phyloP scores from a whole-genome alignment of 2,888 invertebrate species.

The Tetranychus piercei region DNA sequence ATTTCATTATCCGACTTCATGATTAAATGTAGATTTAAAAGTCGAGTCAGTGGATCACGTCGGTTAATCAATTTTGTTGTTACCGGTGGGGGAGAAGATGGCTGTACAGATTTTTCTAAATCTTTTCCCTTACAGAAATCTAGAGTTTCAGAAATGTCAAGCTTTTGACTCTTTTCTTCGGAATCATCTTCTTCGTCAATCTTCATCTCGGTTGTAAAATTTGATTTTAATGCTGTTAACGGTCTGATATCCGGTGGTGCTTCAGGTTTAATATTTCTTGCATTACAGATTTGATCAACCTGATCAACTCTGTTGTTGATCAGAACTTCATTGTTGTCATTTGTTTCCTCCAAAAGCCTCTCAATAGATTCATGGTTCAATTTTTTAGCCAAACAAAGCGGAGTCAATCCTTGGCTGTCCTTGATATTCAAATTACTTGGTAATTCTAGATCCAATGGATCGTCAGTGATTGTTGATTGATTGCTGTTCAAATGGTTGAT shows the following conservation, averaged over 20 bases:
- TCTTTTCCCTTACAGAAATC: too few relatives aligned
- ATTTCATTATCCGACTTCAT: not conserved
- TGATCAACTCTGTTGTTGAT: not conserved
- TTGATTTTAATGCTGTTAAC: not conserved
- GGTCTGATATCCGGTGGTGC: not conserved
- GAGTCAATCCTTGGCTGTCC: not conserved
- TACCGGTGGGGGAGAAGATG: not conserved
- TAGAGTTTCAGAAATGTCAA: too few relatives aligned
- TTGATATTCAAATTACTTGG: not conserved
- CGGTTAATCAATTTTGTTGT: not conserved
- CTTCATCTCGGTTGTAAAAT: not conserved
- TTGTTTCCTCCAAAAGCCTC: not conserved
- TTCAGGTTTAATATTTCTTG: not conserved
- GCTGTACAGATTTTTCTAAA: not conserved
- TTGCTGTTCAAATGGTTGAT: not conserved
- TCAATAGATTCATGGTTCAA: not conserved
- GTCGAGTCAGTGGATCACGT: not conserved
- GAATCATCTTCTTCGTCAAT: not conserved
- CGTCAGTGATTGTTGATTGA: not conserved
- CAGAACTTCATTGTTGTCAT: not conserved
- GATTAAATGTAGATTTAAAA: not conserved
- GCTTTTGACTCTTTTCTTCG: not conserved
- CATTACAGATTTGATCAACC: too few relatives aligned
- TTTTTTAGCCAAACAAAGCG: not conserved
- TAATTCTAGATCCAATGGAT: not conserved